Evolutionary conservation across 2,113 vertebrate species (phyloP).

Genomic region (Larimichthys crocea): DNA sequence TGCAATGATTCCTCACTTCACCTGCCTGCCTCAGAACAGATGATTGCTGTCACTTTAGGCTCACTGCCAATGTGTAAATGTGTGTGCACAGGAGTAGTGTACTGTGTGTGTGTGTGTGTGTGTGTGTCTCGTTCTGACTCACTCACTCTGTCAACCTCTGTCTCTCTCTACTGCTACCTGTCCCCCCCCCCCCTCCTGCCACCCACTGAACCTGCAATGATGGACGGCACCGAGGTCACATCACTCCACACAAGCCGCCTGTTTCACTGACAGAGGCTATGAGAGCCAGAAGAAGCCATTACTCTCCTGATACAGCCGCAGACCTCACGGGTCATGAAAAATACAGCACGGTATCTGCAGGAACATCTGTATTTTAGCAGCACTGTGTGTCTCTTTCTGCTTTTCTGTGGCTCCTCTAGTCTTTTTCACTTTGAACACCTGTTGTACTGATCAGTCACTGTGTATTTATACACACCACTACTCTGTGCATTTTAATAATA

Average conservation of each 20-base stretch:
- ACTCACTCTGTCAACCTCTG: conserved; percentile 52
- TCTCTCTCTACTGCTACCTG: conserved; percentile 21
- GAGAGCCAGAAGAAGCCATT: conserved; percentile 24
- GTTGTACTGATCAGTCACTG: neutral
- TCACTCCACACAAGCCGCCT: conserved; percentile 36
- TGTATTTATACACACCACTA: neutral
- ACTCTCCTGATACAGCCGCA: conserved; percentile 30
- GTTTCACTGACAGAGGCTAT: conserved; percentile 23
- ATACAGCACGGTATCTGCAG: neutral
- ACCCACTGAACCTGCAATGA: conserved; percentile 65
- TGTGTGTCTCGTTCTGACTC: conserved; percentile 16
- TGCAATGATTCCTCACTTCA: conserved; percentile 31
- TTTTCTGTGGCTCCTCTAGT: too few relatives aligned
- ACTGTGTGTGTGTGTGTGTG: conserved; percentile 4
- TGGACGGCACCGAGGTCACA: conserved; percentile 49
- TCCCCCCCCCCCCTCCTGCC: conserved; percentile 17
- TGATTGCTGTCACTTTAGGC: conserved; percentile 43
- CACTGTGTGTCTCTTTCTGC: too few relatives aligned
- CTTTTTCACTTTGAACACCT: neutral
- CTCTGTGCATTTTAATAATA: neutral
- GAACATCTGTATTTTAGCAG: conserved; percentile 11
- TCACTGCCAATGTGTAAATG: conserved; percentile 4
- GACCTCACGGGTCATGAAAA: conserved; percentile 22
- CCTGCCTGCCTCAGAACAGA: conserved; percentile 31
- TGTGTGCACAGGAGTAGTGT: conserved; percentile 7